phyloP scores from a whole-genome alignment of 2,113 vertebrate species.

The Proteles cristata region DNA sequence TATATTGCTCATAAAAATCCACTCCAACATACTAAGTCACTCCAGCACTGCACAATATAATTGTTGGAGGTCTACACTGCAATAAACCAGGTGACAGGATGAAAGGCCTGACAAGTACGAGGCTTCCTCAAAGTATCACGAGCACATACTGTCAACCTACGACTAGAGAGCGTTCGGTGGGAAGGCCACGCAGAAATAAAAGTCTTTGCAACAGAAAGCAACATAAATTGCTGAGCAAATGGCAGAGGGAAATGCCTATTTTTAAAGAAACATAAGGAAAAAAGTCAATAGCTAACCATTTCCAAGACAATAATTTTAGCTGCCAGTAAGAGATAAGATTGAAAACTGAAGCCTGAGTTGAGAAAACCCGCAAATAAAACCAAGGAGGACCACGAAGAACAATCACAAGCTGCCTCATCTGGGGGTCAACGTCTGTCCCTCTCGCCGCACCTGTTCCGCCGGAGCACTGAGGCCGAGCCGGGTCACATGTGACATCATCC shows the following conservation, averaged over 20 bases:
- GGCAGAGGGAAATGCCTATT: neutral
- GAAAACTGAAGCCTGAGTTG: neutral
- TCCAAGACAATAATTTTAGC: neutral
- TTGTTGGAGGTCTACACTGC: neutral
- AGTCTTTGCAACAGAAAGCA: neutral
- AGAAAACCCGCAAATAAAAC: neutral
- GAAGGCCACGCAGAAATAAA: neutral
- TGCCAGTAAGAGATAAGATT: neutral
- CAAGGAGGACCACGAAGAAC: neutral
- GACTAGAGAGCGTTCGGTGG: neutral
- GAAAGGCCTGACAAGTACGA: neutral
- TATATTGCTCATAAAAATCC: conserved; percentile 55
- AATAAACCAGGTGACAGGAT: neutral
- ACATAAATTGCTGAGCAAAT: neutral
- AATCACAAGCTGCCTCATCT: neutral
- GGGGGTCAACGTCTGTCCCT: accelerated
- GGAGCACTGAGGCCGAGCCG: neutral
- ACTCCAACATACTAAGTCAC: conserved; percentile 17
- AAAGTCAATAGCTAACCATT: neutral
- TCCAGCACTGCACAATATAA: conserved; percentile 20
- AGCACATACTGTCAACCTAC: neutral
- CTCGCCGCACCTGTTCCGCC: neutral
- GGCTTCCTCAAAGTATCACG: neutral
- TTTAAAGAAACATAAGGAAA: neutral
- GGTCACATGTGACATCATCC: no score